Conservation (phyloP, 2,113 vertebrate species). For the Burhinus oedicnemus region DNA sequence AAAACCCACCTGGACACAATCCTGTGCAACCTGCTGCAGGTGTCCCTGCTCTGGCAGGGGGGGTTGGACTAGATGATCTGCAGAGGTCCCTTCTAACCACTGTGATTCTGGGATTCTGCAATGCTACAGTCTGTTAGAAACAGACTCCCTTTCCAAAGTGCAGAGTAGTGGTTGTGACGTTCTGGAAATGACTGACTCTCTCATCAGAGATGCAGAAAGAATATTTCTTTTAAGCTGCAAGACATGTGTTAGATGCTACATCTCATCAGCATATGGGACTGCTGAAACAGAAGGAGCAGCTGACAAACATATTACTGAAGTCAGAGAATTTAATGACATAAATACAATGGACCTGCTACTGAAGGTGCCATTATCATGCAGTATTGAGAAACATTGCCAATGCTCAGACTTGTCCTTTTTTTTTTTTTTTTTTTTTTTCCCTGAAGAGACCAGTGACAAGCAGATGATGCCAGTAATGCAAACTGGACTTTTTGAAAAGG, state of each 20-base stretch:
- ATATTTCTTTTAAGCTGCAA: background rate
- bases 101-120: background rate
- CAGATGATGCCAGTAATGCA: background rate
- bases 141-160: background rate
- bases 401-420: background rate
- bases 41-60: too few species aligned
- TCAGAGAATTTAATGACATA: background rate
- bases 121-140: background rate
- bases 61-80: too few species aligned
- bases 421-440: too few species aligned
- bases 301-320: background rate
- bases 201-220: background rate
- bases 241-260: background rate
- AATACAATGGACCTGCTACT: background rate
- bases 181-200: background rate
- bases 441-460: background rate
- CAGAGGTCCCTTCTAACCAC: too few species aligned
- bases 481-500: background rate
- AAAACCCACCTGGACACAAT: too few species aligned
- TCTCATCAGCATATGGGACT: background rate
- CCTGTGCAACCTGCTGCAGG: too few species aligned
- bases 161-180: background rate
- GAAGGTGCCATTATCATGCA: background rate
- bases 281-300: background rate
- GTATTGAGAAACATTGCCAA: background rate